Evolutionary conservation across 1,140 invertebrate genomes (phyloP).

Genomic region (Scaptomyza hsui): DNA sequence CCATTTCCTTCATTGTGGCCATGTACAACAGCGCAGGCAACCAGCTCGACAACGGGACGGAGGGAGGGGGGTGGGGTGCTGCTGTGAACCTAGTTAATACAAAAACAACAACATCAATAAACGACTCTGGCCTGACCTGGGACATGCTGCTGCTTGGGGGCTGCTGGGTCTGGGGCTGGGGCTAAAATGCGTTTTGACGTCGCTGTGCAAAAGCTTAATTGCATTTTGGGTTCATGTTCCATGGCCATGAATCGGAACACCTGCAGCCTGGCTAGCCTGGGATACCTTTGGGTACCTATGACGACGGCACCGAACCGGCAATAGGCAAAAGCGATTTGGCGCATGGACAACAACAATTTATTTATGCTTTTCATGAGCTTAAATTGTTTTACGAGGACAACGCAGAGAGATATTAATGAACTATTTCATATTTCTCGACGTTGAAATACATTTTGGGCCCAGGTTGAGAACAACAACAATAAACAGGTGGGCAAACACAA

Average conservation of each 20-base stretch:
- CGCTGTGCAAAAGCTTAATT: constrained; percentile 65
- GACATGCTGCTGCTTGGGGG: no score
- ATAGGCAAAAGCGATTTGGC: constrained; percentile 46
- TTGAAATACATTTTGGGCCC: neutral
- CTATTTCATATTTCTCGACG: constrained; percentile 5
- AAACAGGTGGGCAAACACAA: no score
- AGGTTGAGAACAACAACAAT: neutral
- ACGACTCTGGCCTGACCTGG: constrained; percentile 49
- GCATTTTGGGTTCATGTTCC: constrained; percentile 57
- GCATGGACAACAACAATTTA: constrained; percentile 38
- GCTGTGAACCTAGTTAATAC: constrained; percentile 61
- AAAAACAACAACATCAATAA: constrained; percentile 70
- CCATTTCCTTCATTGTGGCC: constrained; percentile 57
- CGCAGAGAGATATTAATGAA: constrained; percentile 14
- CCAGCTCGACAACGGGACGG: constrained; percentile 59
- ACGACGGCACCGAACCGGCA: neutral
- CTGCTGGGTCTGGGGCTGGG: neutral
- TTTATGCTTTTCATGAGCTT: constrained; percentile 31
- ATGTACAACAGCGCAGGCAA: constrained; percentile 57
- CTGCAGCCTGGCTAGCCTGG: no score
- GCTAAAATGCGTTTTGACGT: constrained; percentile 67
- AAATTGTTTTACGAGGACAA: constrained; percentile 37
- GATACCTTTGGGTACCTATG: no score
- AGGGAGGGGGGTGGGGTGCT: neutral
- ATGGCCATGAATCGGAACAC: constrained; percentile 19